Conservation (phyloP, 2,113 vertebrate genomes). For the Dunckerocampus dactyliophorus region DNA sequence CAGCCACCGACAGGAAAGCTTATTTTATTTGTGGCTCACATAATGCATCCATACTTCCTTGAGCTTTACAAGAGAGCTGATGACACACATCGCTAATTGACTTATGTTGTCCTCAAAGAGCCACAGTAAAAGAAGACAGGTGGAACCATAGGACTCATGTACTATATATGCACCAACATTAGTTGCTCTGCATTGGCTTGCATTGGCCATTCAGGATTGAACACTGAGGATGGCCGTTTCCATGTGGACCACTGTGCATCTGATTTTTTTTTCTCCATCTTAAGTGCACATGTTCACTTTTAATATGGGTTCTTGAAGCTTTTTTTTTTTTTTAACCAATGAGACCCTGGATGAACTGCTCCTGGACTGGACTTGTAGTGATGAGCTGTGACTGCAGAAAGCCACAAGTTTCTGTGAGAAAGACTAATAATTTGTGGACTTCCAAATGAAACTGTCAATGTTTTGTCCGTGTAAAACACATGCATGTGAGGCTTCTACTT, state of each 20-base stretch:
- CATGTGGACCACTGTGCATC: neutral
- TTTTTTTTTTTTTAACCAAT: too few relatives aligned
- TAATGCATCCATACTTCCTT: too few relatives aligned
- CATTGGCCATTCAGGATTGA: slow-evolving; percentile 1
- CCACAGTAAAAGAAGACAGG: slow-evolving; percentile 1
- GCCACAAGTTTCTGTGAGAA: neutral
- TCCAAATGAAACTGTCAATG: neutral
- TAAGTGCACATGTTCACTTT: slow-evolving; percentile 1
- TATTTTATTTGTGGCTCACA: neutral
- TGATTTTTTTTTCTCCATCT: neutral
- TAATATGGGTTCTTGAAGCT: neutral
- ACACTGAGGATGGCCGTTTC: neutral
- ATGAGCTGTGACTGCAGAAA: neutral
- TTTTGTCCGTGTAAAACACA: neutral
- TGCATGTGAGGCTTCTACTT: neutral
- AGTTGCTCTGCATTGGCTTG: neutral
- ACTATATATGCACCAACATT: neutral
- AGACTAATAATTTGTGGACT: neutral
- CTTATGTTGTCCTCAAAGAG: neutral
- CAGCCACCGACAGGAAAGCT: neutral
- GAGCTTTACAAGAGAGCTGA: too few relatives aligned
- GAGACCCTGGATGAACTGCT: neutral
- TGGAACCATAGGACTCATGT: neutral
- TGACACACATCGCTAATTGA: neutral
- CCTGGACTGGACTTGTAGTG: too few relatives aligned